Evolutionary conservation across 1,140 invertebrate genomes (phyloP), one percentile per base, ranked within the genome.

Genomic region (Latrodectus geometricus): DNA sequence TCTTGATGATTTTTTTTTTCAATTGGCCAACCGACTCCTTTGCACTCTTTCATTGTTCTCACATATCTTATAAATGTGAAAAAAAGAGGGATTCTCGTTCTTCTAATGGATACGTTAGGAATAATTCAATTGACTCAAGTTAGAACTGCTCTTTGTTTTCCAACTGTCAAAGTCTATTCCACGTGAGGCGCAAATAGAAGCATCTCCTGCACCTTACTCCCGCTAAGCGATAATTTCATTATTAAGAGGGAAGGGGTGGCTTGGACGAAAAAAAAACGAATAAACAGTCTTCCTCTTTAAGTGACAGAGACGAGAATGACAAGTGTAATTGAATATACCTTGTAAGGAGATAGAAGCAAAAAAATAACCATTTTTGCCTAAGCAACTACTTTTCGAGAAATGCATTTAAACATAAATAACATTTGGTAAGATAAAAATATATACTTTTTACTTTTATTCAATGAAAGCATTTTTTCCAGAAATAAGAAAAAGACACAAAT

Each of bases 261-360:
- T 23, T 52, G 21, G 35, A 48, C 7, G 14, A 54, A n/a, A 50
- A 21, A 66, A 52, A 76, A 83, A 75, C 49, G 20, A 54, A 52
- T 68, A 84, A 84, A 84, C 73, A 76, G 69, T 76, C 56, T 76
- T 75, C 52, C 9, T 9, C 61, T 21, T 69, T 76, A 68, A 84
- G 73, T 76, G 82, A 84, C 72, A 84, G 66, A 84, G 82, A 84
- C 73, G 65, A 54, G 74, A 50, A 66, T 84, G 82, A 84, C 82
- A 76, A 84, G 68, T 84, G 82, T 84, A 84, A 84, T 84, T 84
- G 82, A 84, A 84, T 84, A 66, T 84, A 84, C 76, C 72, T 84
- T 76, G 61, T 76, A 84, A 68, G 48, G 48, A 61, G 54, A 61
- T 35, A 8, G 14, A 68, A 23, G 21, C 48, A 54, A 73, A 83